Base-by-base conservation (phyloP, 2,113 vertebrate species). In the Crotalus viridis region DNA sequence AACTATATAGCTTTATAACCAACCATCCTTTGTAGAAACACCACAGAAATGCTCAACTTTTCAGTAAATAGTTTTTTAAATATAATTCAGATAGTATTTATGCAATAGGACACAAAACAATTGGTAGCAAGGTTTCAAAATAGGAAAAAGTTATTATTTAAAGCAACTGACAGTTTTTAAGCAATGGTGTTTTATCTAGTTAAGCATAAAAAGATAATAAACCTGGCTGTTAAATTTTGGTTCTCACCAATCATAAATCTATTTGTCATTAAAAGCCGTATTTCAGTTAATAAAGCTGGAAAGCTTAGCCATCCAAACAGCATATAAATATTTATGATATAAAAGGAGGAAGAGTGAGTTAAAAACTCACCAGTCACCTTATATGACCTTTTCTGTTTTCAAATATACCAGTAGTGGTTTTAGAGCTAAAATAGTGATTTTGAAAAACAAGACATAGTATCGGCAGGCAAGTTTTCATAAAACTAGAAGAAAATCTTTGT, bases 1-100 rank as follows among this genome's bases (percentile, higher is more conserved):
- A 19, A 92, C 95, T 95, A 89, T 93, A 88, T 89, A 93, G 94
- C 90, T 85, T 91, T 91, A 24, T 46, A 85, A 46, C n/a, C 7
- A 39, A 56, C 54, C 52, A 91, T 26, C 17, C 7, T 26, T 43
- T 85, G 26, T 33, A 46, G 55, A 46, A 24, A 26, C 9, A 48
- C 43, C 56, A 1, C 19, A 87, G 12, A 46, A 61, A 21, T 22
- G 8, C 39, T 59, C 43, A 94, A 59, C 90, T 87, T 61, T 89
- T 90, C 3, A 21, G 81, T 87, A 81, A 19, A 51, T 87, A 22
- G 21, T 43, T 39, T 33, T 57, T 33, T 57, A 10, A 89, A 48
- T 43, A 93, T 92, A 91, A 9, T 86, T 90, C 33, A 85, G 17
- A 95, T 85, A 55, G 51, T 74, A 46, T 91, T 91, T 28, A 92